These are phyloP conservation scores for Lithobates pipiens DNA, from an alignment of 2,797 vertebrate species.

Conservation along the genomic window DNA sequence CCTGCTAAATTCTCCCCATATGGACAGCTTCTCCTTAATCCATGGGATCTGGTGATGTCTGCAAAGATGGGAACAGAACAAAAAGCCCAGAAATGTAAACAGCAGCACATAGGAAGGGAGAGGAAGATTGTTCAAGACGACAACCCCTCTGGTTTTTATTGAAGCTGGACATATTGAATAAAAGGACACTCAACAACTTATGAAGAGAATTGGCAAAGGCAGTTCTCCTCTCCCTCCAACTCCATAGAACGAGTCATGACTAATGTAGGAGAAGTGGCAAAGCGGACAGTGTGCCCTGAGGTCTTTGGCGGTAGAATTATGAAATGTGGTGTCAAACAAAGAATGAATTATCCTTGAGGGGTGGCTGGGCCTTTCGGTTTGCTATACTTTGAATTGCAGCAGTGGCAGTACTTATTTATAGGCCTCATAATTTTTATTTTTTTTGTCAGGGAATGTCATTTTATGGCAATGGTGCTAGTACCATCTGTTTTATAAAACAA, in stretches of 20 bases:
- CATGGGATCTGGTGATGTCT: constrained; percentile 53
- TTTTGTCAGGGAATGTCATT: not conserved
- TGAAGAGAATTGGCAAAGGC: constrained; percentile 19
- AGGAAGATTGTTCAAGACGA: constrained; percentile 16
- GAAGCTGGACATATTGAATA: constrained; percentile 41
- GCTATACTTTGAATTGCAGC: not conserved
- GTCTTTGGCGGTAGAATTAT: not conserved
- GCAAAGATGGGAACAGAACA: constrained; percentile 31
- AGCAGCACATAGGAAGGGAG: constrained; percentile 21
- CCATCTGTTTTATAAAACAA: not conserved
- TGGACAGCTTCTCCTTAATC: constrained; percentile 56
- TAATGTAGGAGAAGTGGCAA: constrained; percentile 31
- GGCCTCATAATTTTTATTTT: not conserved
- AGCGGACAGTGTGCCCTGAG: not conserved
- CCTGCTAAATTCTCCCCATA: constrained; percentile 58
- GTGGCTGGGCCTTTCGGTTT: not conserved
- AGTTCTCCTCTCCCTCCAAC: not conserved
- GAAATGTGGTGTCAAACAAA: constrained; percentile 1
- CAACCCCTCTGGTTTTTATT: constrained; percentile 39
- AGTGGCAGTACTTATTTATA: not conserved
- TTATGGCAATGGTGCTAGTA: not conserved
- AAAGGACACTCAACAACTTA: constrained; percentile 27
- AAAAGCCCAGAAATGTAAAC: constrained; percentile 52
- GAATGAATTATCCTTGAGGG: not conserved
- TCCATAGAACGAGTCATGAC: constrained; percentile 7